Percentiles rank a stretch among this genome's conserved stretches.
Conservation (phyloP, 2,888 invertebrate species). For the Heteromurus nitidus region DNA sequence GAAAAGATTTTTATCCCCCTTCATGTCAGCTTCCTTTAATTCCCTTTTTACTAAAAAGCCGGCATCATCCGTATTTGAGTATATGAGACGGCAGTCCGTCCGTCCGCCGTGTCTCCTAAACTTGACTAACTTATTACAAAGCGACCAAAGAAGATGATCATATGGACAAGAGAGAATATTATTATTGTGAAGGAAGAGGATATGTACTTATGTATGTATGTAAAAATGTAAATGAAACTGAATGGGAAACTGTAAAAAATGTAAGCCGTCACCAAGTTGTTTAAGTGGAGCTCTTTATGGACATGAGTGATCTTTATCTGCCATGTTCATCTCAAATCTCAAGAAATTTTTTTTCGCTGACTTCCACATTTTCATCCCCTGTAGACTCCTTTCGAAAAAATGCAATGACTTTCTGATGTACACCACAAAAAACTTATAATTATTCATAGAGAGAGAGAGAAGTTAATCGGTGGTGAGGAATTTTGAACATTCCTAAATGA, state of each 20-base stretch:
- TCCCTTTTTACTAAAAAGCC: slow-evolving; percentile 46
- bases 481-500: no score
- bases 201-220: no score
- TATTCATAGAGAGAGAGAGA: no score
- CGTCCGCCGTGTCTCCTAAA: background rate
- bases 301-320: background rate
- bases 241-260: slow-evolving; percentile 26
- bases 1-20: slow-evolving; percentile 30
- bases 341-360: no score
- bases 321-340: background rate
- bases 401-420: no score
- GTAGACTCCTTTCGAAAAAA: no score
- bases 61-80: slow-evolving; percentile 38
- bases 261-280: slow-evolving; percentile 26
- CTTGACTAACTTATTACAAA: background rate
- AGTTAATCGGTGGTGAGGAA: no score
- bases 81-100: no score
- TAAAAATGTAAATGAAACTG: slow-evolving; percentile 25
- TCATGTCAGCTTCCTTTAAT: slow-evolving; percentile 52
- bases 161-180: background rate
- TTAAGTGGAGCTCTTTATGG: slow-evolving; percentile 32
- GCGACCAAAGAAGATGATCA: background rate
- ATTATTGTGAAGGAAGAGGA: no score
- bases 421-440: no score
- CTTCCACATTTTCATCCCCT: no score